A percentile compares a stretch with the other conserved stretches of the same genome.
Conservation (phyloP, 2,888 invertebrate species). For the Parthenolecanium corni region DNA sequence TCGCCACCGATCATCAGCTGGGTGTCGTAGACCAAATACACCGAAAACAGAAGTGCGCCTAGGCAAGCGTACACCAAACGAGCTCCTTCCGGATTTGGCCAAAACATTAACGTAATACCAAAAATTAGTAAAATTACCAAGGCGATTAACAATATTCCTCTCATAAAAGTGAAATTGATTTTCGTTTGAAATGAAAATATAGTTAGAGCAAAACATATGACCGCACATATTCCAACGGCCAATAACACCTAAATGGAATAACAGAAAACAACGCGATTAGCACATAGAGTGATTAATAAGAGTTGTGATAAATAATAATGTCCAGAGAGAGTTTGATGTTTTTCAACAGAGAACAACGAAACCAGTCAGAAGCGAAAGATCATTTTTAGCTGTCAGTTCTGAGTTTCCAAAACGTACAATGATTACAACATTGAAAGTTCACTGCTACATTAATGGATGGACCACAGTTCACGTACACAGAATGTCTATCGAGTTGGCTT, state of each 20-base stretch:
- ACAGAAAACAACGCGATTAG: too few species aligned
- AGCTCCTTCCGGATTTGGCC: constrained; percentile 37
- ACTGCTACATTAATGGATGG: too few species aligned
- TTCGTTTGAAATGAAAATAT: constrained; percentile 89
- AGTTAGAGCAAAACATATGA: constrained; percentile 71
- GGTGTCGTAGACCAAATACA: constrained; percentile 86
- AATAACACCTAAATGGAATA: constrained; percentile 52
- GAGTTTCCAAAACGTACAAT: too few species aligned
- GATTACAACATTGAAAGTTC: too few species aligned
- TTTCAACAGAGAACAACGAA: too few species aligned
- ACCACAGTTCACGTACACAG: too few species aligned
- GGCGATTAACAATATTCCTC: constrained; percentile 66
- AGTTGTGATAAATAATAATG: too few species aligned
- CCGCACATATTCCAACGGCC: constrained; percentile 85
- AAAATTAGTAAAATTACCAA: constrained; percentile 64
- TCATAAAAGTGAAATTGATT: constrained; percentile 69
- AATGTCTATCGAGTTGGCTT: too few species aligned
- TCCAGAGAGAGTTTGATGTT: too few species aligned
- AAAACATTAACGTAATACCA: constrained; percentile 55
- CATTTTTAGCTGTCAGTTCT: too few species aligned
- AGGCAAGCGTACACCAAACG: constrained; percentile 66
- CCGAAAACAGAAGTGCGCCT: constrained; percentile 77
- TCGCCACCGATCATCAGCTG: constrained; percentile 81
- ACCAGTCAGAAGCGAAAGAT: too few species aligned
- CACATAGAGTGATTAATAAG: too few species aligned